These are phyloP conservation scores for Lanistes nyassanus DNA, from an alignment of 1,140 invertebrate species.

Conservation along the genomic window DNA sequence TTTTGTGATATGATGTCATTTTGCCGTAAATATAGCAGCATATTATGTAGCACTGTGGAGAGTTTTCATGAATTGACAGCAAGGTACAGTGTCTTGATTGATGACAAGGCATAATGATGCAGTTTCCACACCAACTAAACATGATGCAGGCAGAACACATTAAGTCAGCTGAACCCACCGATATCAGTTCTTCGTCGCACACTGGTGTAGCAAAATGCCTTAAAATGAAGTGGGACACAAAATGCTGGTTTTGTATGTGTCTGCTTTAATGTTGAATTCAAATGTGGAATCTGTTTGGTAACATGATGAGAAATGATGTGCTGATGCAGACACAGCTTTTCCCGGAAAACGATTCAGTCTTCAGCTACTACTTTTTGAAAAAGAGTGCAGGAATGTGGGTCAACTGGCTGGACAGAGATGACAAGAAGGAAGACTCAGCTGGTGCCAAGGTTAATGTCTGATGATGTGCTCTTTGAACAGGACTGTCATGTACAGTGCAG, in stretches of 20 bases:
- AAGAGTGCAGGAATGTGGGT: conserved; percentile 73
- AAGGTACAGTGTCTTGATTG: too few species aligned
- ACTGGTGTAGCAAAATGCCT: not conserved
- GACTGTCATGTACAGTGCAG: too few species aligned
- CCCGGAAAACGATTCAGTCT: conserved; percentile 64
- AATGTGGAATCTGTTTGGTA: not conserved
- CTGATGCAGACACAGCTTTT: conserved; percentile 74
- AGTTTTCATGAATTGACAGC: too few species aligned
- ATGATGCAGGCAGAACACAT: not conserved
- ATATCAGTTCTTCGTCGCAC: not conserved
- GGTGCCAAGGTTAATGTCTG: conserved; percentile 69
- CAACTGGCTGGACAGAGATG: conserved; percentile 69
- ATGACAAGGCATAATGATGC: too few species aligned
- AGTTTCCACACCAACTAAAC: too few species aligned
- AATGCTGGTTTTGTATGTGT: too few species aligned
- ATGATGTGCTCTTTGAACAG: too few species aligned
- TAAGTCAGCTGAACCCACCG: not conserved
- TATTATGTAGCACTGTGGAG: too few species aligned
- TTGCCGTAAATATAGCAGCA: too few species aligned
- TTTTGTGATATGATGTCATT: too few species aligned
- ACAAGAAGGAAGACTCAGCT: conserved; percentile 68
- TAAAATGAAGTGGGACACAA: not conserved
- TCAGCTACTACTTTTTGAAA: conserved; percentile 71
- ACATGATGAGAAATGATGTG: conserved; percentile 19
- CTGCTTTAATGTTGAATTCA: too few species aligned